A percentile compares a stretch with the other conserved stretches of the same genome.
phyloP scores from a whole-genome alignment of 1,140 invertebrate species.

The Saccostrea cuccullata region DNA sequence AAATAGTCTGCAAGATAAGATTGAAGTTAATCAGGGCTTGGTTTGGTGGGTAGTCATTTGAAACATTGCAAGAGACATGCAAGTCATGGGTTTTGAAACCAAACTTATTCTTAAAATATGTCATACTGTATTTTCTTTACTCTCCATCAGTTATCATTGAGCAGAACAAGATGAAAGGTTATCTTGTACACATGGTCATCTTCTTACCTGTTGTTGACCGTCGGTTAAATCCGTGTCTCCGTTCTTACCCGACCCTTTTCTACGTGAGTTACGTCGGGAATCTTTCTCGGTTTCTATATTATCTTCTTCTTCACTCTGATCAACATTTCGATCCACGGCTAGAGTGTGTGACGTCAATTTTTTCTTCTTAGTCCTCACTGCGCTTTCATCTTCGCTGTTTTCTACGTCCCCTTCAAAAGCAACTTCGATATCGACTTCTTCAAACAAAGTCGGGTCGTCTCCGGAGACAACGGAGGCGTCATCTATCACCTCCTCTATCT shows the following conservation, averaged over 20 bases:
- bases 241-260: neutral
- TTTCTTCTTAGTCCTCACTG: slow-evolving; percentile 17
- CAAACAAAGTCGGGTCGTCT: neutral
- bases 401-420: slow-evolving; percentile 8
- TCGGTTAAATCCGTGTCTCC: neutral
- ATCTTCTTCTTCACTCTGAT: slow-evolving; percentile 11
- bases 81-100: neutral
- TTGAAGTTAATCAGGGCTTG: neutral
- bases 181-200: neutral
- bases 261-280: neutral
- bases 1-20: neutral
- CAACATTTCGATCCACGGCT: neutral
- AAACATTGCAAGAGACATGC: neutral
- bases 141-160: neutral
- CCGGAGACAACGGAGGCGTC: neutral
- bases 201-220: neutral
- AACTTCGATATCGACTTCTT: neutral
- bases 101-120: neutral
- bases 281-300: neutral
- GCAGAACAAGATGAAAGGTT: neutral
- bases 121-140: neutral
- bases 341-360: neutral
- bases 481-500: slow-evolving; percentile 3
- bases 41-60: neutral
- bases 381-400: slow-evolving; percentile 22